phyloP scores from a whole-genome alignment of 1,140 invertebrate genomes.

The Metopolophium dirhodum region DNA sequence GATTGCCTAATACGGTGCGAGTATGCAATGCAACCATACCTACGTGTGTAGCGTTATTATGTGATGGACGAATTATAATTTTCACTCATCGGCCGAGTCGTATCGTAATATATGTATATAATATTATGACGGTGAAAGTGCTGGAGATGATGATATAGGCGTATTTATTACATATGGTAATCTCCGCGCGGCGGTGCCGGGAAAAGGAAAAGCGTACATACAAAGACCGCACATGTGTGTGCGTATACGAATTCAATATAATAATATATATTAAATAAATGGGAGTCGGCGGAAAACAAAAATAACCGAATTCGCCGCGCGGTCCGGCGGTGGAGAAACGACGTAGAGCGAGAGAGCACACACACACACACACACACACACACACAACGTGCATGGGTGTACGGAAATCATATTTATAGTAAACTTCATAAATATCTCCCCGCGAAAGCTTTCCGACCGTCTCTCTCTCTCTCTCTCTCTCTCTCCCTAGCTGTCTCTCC shows the following conservation, averaged over 20 bases:
- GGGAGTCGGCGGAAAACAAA: neutral
- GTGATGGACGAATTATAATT: neutral
- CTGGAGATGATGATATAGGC: neutral
- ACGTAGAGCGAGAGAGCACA: neutral
- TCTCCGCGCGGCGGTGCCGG: neutral
- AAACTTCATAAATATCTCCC: conserved; percentile 31
- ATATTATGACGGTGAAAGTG: neutral
- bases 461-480: neutral
- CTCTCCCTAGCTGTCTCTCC: neutral
- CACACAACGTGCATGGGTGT: neutral
- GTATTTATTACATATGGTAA: neutral
- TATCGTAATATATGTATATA: neutral
- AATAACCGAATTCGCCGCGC: neutral
- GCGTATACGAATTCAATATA: neutral
- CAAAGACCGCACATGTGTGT: neutral
- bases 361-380: neutral
- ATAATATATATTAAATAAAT: neutral
- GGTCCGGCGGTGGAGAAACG: neutral
- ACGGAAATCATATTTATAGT: conserved; percentile 29
- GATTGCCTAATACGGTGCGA: neutral
- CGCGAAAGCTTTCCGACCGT: neutral
- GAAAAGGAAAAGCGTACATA: neutral
- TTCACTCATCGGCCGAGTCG: neutral
- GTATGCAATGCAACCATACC: neutral
- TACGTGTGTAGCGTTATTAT: neutral